A percentile compares a stretch with the other conserved stretches of the same genome.
phyloP scores from a whole-genome alignment of 2,113 vertebrate genomes.

The Crotophaga sulcirostris region DNA sequence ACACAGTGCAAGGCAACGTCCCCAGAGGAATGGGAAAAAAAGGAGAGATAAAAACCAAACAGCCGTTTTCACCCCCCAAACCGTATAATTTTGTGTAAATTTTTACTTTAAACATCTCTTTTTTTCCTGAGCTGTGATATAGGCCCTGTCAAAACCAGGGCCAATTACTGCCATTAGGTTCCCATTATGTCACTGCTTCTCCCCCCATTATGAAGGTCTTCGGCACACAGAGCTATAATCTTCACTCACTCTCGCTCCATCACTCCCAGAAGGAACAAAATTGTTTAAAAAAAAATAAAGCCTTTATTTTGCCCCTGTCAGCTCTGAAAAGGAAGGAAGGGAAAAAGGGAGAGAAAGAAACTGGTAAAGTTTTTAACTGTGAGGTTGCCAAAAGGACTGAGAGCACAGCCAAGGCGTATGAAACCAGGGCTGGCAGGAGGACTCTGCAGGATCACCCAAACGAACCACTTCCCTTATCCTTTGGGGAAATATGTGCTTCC shows the following conservation, averaged over 20 bases:
- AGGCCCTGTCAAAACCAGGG: conserved; percentile 97
- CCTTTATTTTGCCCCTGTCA: conserved; percentile 87
- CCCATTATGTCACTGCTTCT: conserved; percentile 98
- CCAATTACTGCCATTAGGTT: conserved; percentile 99
- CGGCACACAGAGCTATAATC: conserved; percentile 96
- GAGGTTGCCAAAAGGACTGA: conserved; percentile 68
- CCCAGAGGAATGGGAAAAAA: conserved; percentile 63
- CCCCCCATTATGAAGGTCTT: conserved; percentile 85
- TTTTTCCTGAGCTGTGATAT: conserved; percentile 96
- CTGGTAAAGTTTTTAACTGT: conserved; percentile 83
- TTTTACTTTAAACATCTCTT: conserved; percentile 92
- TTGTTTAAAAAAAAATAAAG: conserved; percentile 84
- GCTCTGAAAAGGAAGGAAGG: conserved; percentile 81
- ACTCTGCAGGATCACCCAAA: not conserved
- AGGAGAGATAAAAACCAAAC: conserved; percentile 85
- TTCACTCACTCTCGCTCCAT: conserved; percentile 96
- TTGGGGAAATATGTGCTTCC: not conserved
- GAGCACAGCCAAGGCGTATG: not conserved
- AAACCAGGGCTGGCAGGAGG: not conserved
- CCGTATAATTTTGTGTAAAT: conserved; percentile 99
- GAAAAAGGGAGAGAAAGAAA: conserved; percentile 72
- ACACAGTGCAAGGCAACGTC: conserved; percentile 60
- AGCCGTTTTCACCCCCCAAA: conserved; percentile 88
- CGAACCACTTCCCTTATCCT: not conserved
- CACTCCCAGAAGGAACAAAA: conserved; percentile 89